A percentile compares a stretch with the other conserved stretches of the same genome.
Conservation (phyloP, 2,888 invertebrate species). For the Cantharis flavilabris region DNA sequence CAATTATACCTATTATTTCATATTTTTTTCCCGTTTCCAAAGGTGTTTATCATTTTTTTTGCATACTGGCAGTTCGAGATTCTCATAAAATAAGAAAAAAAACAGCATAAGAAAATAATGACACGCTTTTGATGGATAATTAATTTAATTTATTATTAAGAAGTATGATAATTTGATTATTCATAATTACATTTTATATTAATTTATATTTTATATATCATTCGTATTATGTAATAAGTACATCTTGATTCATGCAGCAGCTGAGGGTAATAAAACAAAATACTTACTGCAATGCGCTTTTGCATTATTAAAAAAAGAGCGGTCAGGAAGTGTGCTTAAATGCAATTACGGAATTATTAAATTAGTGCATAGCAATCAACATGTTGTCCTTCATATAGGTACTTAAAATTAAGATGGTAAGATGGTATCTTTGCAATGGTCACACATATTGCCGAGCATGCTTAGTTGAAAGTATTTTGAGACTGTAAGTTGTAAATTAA, state of each 20-base stretch:
- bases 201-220: not conserved
- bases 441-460: slow-evolving; percentile 9
- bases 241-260: not conserved
- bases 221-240: not conserved
- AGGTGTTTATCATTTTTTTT: not conserved
- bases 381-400: slow-evolving; percentile 24
- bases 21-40: too few species aligned
- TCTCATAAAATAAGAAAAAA: not conserved
- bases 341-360: slow-evolving; percentile 31
- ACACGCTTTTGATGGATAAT: not conserved
- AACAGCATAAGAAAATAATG: not conserved
- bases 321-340: slow-evolving; percentile 25
- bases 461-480: not conserved
- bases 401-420: slow-evolving; percentile 16
- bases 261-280: not conserved
- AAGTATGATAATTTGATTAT: not conserved
- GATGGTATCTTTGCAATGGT: slow-evolving; percentile 25
- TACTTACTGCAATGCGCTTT: slow-evolving; percentile 1
- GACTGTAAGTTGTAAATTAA: not conserved
- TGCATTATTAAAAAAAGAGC: not conserved
- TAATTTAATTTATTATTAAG: not conserved
- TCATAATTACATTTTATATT: not conserved
- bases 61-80: not conserved
- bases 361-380: slow-evolving; percentile 20
- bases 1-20: not conserved